phyloP scores from a whole-genome alignment of 2,797 vertebrate genomes.

The Tarsius wallacei region DNA sequence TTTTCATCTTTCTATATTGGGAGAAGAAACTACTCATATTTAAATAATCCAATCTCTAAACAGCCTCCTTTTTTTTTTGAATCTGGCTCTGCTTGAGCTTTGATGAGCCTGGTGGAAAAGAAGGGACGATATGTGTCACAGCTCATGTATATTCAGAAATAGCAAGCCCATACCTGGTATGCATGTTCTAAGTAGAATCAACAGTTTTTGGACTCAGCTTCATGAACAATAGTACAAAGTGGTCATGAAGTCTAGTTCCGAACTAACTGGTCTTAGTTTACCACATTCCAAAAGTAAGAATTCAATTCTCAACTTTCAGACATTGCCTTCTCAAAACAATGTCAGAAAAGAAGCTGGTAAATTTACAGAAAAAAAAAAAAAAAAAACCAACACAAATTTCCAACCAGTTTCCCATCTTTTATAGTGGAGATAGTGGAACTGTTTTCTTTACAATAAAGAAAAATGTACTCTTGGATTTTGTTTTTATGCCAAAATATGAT shows the following conservation, averaged over 20 bases:
- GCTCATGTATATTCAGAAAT: not conserved
- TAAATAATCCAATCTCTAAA: conserved; percentile 5
- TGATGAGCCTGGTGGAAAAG: not conserved
- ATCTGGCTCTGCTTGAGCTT: not conserved
- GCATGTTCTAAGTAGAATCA: conserved; percentile 15
- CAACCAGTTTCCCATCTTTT: conserved; percentile 28
- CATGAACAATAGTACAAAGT: not conserved
- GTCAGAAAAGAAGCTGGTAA: conserved; percentile 40
- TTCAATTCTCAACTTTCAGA: conserved; percentile 37
- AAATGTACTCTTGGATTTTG: conserved; percentile 46
- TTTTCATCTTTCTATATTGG: conserved; percentile 33
- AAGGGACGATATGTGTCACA: not conserved
- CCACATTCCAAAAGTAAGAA: conserved; percentile 59
- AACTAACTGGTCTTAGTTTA: conserved; percentile 1
- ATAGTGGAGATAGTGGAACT: not conserved
- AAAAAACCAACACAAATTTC: not conserved
- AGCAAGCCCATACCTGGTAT: not conserved
- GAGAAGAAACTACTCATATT: not conserved
- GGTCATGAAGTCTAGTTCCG: conserved; percentile 5
- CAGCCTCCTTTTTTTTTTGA: not conserved
- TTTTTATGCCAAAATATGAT: conserved; percentile 51
- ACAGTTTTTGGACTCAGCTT: not conserved
- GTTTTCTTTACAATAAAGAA: conserved; percentile 42
- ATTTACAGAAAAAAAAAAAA: conserved; percentile 52
- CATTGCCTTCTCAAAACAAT: not conserved